phyloP scores from a whole-genome alignment of 2,113 vertebrate species.

The Anguilla japonica region DNA sequence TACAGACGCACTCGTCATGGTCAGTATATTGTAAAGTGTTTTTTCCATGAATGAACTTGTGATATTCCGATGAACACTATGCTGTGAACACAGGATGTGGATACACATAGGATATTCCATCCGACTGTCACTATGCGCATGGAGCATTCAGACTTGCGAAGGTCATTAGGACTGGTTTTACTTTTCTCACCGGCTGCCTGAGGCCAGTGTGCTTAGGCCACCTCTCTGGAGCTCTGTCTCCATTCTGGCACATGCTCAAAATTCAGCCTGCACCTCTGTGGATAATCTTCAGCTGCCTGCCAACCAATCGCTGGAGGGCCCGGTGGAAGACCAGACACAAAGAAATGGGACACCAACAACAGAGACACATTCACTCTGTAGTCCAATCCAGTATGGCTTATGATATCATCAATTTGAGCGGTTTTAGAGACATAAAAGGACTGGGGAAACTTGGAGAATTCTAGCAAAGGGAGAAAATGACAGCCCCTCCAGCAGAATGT shows the following conservation, averaged over 20 bases:
- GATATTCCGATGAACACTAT: too few species aligned
- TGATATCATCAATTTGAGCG: too few species aligned
- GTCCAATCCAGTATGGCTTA: too few species aligned
- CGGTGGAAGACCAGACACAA: neutral
- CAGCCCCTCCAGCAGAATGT: neutral
- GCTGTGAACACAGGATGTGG: too few species aligned
- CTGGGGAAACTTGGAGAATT: too few species aligned
- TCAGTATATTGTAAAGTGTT: too few species aligned
- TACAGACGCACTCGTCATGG: too few species aligned
- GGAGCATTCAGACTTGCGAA: neutral
- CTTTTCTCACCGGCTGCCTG: neutral
- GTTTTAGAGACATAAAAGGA: too few species aligned
- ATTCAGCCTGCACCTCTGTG: neutral
- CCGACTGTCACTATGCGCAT: too few species aligned
- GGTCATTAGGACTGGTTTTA: neutral
- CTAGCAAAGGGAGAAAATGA: neutral
- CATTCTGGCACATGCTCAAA: neutral
- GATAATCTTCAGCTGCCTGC: neutral
- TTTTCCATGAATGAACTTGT: too few species aligned
- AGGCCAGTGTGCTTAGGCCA: neutral
- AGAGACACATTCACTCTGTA: too few species aligned
- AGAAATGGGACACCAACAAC: neutral
- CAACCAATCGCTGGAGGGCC: neutral
- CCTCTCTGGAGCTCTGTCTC: neutral
- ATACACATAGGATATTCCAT: too few species aligned